Conservation (phyloP, 2,888 invertebrate species). For the Eristalis pertinax region DNA sequence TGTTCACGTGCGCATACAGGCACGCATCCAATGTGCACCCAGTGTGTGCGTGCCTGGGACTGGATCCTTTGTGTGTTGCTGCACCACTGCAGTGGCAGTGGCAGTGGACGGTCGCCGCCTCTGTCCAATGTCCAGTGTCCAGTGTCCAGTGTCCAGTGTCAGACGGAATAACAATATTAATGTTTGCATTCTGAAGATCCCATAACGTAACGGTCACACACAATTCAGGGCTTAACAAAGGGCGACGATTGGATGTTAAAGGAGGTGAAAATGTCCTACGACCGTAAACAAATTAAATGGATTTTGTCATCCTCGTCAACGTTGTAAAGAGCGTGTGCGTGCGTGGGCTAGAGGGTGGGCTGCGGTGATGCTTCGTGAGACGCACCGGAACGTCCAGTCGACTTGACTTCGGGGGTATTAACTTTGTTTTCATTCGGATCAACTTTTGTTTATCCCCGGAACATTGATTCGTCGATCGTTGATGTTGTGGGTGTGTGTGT, state of each 20-base stretch:
- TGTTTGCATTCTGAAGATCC: slow-evolving; percentile 64
- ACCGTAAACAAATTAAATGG: slow-evolving; percentile 72
- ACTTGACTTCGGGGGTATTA: slow-evolving; percentile 41
- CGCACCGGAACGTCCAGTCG: neutral
- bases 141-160: slow-evolving; percentile 11
- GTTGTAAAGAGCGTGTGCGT: neutral
- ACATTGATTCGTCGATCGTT: slow-evolving; percentile 59
- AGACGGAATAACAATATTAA: slow-evolving; percentile 70
- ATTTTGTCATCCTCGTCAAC: slow-evolving; percentile 53
- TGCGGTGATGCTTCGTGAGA: too few species aligned
- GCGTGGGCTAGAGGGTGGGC: neutral
- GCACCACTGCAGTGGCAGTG: neutral
- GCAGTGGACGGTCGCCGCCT: too few species aligned
- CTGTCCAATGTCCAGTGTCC: too few species aligned
- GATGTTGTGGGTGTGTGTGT: neutral
- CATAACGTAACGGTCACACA: slow-evolving; percentile 68
- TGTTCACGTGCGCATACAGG: neutral
- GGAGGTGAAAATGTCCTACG: slow-evolving; percentile 68
- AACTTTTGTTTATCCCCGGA: slow-evolving; percentile 61
- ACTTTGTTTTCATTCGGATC: slow-evolving; percentile 69
- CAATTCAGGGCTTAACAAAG: slow-evolving; percentile 68
- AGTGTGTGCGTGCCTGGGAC: slow-evolving; percentile 25
- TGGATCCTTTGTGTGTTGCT: slow-evolving; percentile 19
- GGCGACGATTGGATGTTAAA: slow-evolving; percentile 58
- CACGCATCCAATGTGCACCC: neutral